Evolutionary conservation across 2,888 invertebrate genomes (phyloP).

Genomic region (Meloe dianella): DNA sequence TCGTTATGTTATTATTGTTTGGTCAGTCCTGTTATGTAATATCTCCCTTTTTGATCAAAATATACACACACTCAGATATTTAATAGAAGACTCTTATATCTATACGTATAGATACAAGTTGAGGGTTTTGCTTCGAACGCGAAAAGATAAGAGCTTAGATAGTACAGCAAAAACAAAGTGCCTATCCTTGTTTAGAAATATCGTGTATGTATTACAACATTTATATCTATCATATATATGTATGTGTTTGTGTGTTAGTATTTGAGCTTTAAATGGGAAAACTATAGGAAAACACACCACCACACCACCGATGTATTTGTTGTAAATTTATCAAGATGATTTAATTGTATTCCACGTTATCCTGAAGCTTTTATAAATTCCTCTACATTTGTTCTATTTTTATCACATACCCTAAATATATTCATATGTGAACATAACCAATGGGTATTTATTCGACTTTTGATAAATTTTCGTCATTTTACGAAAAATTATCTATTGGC

Average conservation of each 20-base stretch:
- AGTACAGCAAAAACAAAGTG: constrained; percentile 39
- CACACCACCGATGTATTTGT: constrained; percentile 28
- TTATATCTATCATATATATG: background rate
- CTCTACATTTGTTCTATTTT: too few species aligned
- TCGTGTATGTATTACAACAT: constrained; percentile 17
- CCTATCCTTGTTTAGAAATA: constrained; percentile 31
- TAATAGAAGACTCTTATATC: constrained; percentile 5
- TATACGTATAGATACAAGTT: constrained; percentile 29
- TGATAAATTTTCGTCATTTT: background rate
- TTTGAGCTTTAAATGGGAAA: constrained; percentile 26
- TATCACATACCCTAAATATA: too few species aligned
- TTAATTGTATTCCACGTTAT: constrained; percentile 22
- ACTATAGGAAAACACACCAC: constrained; percentile 30
- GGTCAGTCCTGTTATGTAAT: constrained; percentile 44
- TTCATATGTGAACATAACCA: constrained; percentile 10
- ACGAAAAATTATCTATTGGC: constrained; percentile 2
- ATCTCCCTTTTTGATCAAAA: constrained; percentile 41
- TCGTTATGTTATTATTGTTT: constrained; percentile 37
- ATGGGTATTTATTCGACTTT: constrained; percentile 10
- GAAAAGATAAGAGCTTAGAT: constrained; percentile 41
- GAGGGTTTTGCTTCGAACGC: constrained; percentile 40
- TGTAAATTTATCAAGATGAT: constrained; percentile 30
- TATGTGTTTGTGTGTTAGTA: background rate
- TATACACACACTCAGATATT: background rate
- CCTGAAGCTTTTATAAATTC: constrained; percentile 16